Evolutionary conservation across 2,888 invertebrate species (phyloP), one percentile per base, ranked within the genome.

Genomic region (Caenorhabditis auriculariae): DNA sequence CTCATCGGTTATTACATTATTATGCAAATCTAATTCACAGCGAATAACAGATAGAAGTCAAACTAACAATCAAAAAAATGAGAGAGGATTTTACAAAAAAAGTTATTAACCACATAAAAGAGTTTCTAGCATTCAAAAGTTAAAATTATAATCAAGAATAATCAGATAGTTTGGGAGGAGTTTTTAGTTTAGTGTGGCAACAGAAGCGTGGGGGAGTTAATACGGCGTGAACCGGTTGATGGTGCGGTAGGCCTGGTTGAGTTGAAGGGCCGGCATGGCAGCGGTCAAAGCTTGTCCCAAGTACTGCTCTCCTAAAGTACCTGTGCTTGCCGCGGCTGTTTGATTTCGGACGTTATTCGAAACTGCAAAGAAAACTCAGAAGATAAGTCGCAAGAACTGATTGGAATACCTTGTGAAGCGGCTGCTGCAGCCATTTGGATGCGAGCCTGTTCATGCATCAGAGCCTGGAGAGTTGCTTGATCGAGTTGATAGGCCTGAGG

Each of bases 171-270:
- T n/a, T n/a, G n/a, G n/a, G n/a, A n/a, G n/a, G n/a, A n/a, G n/a
- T n/a, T n/a, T n/a, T n/a, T n/a, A n/a, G n/a, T n/a, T n/a, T n/a
- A n/a, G n/a, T n/a, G n/a, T n/a, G n/a, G n/a, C n/a, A n/a, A n/a
- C n/a, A n/a, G n/a, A n/a, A n/a, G n/a, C n/a, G n/a, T n/a, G n/a
- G n/a, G n/a, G n/a, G n/a, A n/a, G 26, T 44, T 58, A 74, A 51
- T 74, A 74, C 4, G 74, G 74, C 24, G 74, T 63, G 45, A 72
- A 74, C 48, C 74, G 62, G 35, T 70, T 72, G 41, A 74, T 39
- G 5, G 66, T 63, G 41, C 74, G 56, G 39, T 61, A 57, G 29
- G 66, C 61, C 24, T 63, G 63, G 15, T 61, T 60, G n/a, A 63
- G 50, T 15, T 56, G 66, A 47, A 68, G 70, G 28, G 66, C 56